A percentile compares a stretch with the other conserved stretches of the same genome.
Evolutionary conservation across 2,888 invertebrate species (phyloP).

Genomic region (Scrobipalpa costella): DNA sequence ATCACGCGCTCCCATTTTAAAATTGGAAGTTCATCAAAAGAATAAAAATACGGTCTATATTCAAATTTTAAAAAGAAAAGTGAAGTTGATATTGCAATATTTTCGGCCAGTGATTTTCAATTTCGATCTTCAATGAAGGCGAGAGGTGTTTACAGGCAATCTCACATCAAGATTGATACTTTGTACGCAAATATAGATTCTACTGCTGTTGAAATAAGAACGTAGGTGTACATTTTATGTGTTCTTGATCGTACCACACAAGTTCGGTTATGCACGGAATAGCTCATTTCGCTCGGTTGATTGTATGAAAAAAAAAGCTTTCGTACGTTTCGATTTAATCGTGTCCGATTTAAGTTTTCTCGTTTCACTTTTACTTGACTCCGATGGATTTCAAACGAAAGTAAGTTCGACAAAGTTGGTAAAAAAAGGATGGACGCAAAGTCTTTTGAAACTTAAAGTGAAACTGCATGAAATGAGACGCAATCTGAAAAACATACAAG

Average conservation of each 20-base stretch:
- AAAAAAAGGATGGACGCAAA: constrained; percentile 26
- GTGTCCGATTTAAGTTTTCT: constrained; percentile 45
- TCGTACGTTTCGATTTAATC: constrained; percentile 33
- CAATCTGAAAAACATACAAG: neutral
- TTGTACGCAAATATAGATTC: neutral
- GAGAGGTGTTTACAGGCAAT: neutral
- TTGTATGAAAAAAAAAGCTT: constrained; percentile 32
- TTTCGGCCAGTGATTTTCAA: constrained; percentile 14
- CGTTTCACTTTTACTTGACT: constrained; percentile 58
- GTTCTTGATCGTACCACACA: constrained; percentile 20
- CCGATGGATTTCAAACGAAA: constrained; percentile 45
- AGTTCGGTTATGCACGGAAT: constrained; percentile 26
- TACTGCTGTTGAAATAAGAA: neutral
- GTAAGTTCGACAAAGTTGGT: constrained; percentile 30
- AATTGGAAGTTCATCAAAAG: no score
- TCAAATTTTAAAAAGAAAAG: constrained; percentile 9
- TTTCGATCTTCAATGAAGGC: constrained; percentile 22
- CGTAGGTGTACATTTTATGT: neutral
- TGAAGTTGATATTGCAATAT: neutral
- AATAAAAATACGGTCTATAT: neutral
- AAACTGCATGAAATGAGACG: neutral
- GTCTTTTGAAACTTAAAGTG: constrained; percentile 9
- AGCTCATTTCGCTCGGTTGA: constrained; percentile 24
- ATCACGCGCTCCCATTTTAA: constrained; percentile 48
- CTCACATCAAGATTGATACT: neutral